A percentile compares a stretch with the other conserved stretches of the same genome.
Conservation (phyloP, 1,140 invertebrate species). For the Zophobas morio region DNA sequence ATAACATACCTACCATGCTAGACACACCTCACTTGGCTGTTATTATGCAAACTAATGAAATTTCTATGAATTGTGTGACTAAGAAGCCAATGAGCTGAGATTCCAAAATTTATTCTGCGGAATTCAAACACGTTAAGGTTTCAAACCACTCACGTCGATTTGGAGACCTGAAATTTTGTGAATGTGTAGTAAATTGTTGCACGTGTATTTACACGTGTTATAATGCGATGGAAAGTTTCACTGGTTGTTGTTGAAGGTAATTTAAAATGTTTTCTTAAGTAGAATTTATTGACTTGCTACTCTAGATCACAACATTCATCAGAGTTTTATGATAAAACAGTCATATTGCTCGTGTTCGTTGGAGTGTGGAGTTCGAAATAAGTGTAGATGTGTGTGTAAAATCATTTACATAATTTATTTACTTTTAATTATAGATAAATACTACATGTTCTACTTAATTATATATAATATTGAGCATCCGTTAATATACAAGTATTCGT, state of each 20-base stretch:
- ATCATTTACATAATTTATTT: conserved; percentile 66
- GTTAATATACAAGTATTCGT: conserved; percentile 66
- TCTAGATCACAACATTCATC: conserved; percentile 27
- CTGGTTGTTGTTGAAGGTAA: background rate
- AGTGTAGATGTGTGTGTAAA: conserved; percentile 23
- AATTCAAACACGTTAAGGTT: background rate
- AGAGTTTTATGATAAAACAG: conserved; percentile 1
- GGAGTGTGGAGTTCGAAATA: conserved; percentile 13
- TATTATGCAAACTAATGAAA: background rate
- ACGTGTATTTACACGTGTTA: too few species aligned
- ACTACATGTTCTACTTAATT: conserved; percentile 66
- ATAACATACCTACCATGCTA: background rate
- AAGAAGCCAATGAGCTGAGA: background rate
- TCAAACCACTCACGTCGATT: too few species aligned
- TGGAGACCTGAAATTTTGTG: background rate
- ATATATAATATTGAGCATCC: conserved; percentile 67
- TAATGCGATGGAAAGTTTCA: too few species aligned
- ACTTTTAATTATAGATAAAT: conserved; percentile 65
- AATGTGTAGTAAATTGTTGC: too few species aligned
- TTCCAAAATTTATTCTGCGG: background rate
- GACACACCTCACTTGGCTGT: background rate
- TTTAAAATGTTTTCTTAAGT: conserved; percentile 8
- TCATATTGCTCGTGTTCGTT: conserved; percentile 15
- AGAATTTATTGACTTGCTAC: background rate
- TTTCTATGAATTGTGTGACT: conserved; percentile 1